These are phyloP conservation scores for Oreohelix idahoensis DNA, from an alignment of 1,140 invertebrate genomes.

Conservation along the genomic window DNA sequence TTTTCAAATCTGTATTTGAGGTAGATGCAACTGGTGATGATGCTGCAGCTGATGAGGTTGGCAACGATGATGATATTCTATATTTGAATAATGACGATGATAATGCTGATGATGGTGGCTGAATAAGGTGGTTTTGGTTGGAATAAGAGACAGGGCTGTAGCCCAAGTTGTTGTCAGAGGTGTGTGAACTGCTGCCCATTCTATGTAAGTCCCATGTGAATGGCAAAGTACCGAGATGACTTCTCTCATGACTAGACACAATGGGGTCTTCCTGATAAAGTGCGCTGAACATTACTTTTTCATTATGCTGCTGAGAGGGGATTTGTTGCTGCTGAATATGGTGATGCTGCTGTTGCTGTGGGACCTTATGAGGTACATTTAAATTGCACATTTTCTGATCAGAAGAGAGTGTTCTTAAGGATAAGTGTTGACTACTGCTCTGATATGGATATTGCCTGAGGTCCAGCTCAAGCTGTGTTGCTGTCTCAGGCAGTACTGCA, in stretches of 20 bases:
- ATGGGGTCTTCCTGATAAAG: not conserved
- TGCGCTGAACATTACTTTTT: not conserved
- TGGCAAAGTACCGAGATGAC: not conserved
- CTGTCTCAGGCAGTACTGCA: not conserved
- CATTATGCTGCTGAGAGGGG: not conserved
- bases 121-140: not conserved
- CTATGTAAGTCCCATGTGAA: not conserved
- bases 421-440: not conserved
- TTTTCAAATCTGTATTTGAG: not conserved
- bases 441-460: not conserved
- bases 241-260: not conserved
- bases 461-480: not conserved
- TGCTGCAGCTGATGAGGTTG: not conserved
- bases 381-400: not conserved
- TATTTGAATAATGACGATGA: constrained; percentile 23
- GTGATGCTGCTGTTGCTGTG: constrained; percentile 14
- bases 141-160: not conserved
- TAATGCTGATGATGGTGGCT: constrained; percentile 17
- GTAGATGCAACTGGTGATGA: not conserved
- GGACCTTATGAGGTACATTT: not conserved
- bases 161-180: not conserved
- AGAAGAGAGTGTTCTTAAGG: not conserved
- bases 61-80: constrained; percentile 6
- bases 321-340: constrained; percentile 7
- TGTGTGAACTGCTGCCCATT: not conserved